phyloP scores from a whole-genome alignment of 2,797 vertebrate genomes.

The Oreochromis grahami region DNA sequence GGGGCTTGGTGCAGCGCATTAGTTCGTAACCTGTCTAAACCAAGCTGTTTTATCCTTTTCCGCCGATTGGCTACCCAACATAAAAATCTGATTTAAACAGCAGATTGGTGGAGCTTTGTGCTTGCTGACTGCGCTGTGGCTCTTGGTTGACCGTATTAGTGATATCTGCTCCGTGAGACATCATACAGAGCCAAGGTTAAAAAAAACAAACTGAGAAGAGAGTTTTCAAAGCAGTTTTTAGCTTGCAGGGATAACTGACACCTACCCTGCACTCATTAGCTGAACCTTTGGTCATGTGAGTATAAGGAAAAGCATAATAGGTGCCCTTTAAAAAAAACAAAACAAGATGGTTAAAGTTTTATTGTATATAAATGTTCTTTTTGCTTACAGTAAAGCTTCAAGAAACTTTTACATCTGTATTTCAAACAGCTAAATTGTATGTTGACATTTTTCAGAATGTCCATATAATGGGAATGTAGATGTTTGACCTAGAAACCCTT shows the following conservation, averaged over 20 bases:
- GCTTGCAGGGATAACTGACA: neutral
- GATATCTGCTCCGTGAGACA: neutral
- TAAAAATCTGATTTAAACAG: neutral
- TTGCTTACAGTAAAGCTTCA: conserved; percentile 24
- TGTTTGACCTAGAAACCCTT: conserved; percentile 6
- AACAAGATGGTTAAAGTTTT: neutral
- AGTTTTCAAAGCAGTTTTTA: neutral
- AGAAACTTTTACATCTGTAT: conserved; percentile 18
- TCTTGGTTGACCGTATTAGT: neutral
- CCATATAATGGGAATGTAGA: conserved; percentile 32
- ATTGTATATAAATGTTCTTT: conserved; percentile 24
- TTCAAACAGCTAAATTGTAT: conserved; percentile 28
- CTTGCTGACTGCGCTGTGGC: neutral
- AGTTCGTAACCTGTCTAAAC: neutral
- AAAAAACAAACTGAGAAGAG: neutral
- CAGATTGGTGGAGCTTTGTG: neutral
- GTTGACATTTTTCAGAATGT: conserved; percentile 45
- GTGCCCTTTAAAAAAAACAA: neutral
- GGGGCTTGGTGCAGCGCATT: neutral
- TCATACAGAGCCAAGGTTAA: neutral
- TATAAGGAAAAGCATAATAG: neutral
- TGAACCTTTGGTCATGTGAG: neutral
- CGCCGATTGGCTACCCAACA: neutral
- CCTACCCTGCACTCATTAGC: neutral
- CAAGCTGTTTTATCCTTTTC: neutral